Percentiles rank a stretch among this genome's conserved stretches.
These are phyloP conservation scores for Micrastur ruficollis DNA, from an alignment of 2,797 vertebrate species.

Conservation along the genomic window DNA sequence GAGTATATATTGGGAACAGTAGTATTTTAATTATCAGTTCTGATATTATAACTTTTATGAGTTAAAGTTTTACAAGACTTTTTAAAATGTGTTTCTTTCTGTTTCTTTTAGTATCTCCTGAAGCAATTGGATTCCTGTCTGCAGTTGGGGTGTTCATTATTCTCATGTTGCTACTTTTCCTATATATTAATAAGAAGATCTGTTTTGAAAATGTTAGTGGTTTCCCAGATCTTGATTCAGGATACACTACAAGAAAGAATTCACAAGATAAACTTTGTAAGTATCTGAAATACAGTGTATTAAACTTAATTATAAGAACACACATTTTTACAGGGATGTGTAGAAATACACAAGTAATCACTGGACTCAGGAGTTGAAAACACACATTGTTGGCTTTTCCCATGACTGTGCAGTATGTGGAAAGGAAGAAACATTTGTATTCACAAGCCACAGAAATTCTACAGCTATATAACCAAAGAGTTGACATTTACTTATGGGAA, in stretches of 20 bases:
- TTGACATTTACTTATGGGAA: not conserved
- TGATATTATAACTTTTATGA: not conserved
- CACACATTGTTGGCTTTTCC: not conserved
- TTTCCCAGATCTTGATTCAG: constrained; percentile 87
- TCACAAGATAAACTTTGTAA: constrained; percentile 83
- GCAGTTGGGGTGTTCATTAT: constrained; percentile 91
- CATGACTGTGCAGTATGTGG: not conserved
- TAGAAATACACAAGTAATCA: not conserved
- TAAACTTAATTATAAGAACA: not conserved
- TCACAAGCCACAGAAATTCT: not conserved
- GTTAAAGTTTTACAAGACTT: not conserved
- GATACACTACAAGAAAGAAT: constrained; percentile 84
- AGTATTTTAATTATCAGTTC: not conserved
- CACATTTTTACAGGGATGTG: not conserved
- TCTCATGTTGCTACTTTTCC: constrained; percentile 92
- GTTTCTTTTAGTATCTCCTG: constrained; percentile 89
- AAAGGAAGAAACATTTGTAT: not conserved
- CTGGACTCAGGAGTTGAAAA: not conserved
- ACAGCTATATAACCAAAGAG: not conserved
- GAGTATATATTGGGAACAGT: not conserved
- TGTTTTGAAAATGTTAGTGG: constrained; percentile 87
- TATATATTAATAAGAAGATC: constrained; percentile 97
- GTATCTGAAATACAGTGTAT: constrained; percentile 48
- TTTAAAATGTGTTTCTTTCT: constrained; percentile 40
- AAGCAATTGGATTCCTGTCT: constrained; percentile 93